Evolutionary conservation across 2,797 vertebrate species (phyloP).

Genomic region (Channa striata): DNA sequence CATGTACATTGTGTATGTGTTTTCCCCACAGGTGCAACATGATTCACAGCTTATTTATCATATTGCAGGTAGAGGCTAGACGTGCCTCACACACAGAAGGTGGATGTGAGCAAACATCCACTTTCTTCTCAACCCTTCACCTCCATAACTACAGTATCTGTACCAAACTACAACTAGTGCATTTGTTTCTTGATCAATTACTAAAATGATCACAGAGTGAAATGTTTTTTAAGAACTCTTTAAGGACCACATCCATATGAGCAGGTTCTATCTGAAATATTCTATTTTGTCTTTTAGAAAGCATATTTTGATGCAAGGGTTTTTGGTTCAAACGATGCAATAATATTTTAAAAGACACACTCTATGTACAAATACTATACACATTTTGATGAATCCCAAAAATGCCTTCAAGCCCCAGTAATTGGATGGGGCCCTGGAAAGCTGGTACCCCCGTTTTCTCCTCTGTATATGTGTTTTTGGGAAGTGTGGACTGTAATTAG

Average conservation of each 20-base stretch:
- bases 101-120: neutral
- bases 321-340: too few species aligned
- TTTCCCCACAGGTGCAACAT: neutral
- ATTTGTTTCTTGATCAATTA: too few species aligned
- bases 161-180: too few species aligned
- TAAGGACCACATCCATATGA: too few species aligned
- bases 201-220: too few species aligned
- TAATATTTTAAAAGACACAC: too few species aligned
- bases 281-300: too few species aligned
- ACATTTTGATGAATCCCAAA: conserved; percentile 16
- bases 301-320: too few species aligned
- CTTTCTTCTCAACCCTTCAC: neutral
- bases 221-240: too few species aligned
- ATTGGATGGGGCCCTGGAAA: conserved; percentile 2
- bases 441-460: conserved; percentile 26
- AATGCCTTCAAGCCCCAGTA: conserved; percentile 20
- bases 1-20: neutral
- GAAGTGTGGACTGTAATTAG: conserved; percentile 70
- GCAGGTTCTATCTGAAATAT: too few species aligned
- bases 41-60: neutral
- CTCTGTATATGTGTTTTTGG: conserved; percentile 40
- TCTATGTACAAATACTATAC: neutral
- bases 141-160: too few species aligned
- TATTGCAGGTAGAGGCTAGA: too few species aligned
- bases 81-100: neutral